Conservation (phyloP, 2,113 vertebrate genomes). For the Poeciliopsis turrubarensis region DNA sequence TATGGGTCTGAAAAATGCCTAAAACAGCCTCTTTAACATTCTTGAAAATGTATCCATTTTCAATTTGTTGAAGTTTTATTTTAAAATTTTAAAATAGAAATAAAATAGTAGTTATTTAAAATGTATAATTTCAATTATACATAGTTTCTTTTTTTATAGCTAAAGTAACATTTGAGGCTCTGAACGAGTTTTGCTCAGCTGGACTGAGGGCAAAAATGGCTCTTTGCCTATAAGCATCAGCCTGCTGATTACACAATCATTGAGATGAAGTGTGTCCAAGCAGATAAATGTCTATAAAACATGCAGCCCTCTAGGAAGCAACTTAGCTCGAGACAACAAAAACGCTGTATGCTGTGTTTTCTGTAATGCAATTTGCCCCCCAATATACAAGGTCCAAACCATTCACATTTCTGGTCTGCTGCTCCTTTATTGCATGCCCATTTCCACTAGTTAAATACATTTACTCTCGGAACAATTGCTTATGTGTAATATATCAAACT, state of each 20-base stretch:
- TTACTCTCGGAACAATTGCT: conserved; percentile 37
- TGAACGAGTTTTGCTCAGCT: too few relatives aligned
- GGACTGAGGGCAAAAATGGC: too few relatives aligned
- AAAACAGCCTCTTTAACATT: too few relatives aligned
- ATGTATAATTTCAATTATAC: too few relatives aligned
- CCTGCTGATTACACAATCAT: background rate
- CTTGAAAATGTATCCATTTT: too few relatives aligned
- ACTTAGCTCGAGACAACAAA: background rate
- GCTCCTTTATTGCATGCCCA: background rate
- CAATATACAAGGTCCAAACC: conserved; percentile 51
- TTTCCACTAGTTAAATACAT: conserved; percentile 46
- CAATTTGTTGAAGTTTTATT: too few relatives aligned
- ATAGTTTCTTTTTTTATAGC: too few relatives aligned
- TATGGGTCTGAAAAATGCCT: too few relatives aligned
- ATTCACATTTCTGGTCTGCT: conserved; percentile 44
- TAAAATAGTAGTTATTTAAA: too few relatives aligned
- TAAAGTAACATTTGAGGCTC: too few relatives aligned
- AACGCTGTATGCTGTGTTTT: background rate
- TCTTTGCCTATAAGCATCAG: background rate
- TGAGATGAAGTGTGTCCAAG: background rate
- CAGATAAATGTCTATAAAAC: background rate
- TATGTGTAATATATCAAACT: conserved; percentile 50
- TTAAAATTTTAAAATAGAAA: too few relatives aligned
- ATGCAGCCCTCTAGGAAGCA: background rate
- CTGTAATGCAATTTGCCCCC: background rate